These are phyloP conservation scores for Sphaeridia pumilis DNA, from an alignment of 2,888 invertebrate genomes.

Conservation along the genomic window DNA sequence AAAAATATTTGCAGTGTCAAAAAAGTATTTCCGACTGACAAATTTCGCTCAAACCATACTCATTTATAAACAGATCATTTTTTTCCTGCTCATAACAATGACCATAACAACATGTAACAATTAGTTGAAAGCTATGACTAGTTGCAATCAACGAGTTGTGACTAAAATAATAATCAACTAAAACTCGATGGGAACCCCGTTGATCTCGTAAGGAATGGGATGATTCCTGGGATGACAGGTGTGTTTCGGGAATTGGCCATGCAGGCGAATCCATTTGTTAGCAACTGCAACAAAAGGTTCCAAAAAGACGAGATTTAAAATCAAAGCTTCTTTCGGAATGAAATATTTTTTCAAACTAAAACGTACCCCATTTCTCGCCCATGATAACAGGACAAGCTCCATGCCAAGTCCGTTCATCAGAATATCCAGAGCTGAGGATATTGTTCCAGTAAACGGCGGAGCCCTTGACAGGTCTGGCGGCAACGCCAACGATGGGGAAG, in stretches of 20 bases:
- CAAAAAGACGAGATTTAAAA: too few species aligned
- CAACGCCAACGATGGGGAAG: conserved; percentile 8
- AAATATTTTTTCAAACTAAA: too few species aligned
- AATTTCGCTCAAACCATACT: too few species aligned
- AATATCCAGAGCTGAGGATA: conserved; percentile 39
- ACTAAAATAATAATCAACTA: too few species aligned
- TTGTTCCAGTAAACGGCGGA: conserved; percentile 42
- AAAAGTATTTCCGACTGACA: not conserved
- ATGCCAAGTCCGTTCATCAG: conserved; percentile 40
- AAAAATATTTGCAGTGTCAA: too few species aligned
- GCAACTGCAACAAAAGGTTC: too few species aligned
- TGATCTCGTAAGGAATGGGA: not conserved
- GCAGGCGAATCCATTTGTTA: conserved; percentile 15
- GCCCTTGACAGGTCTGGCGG: conserved; percentile 35
- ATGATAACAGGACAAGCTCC: conserved; percentile 33
- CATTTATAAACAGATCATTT: too few species aligned
- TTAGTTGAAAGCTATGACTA: not conserved
- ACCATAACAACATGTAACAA: not conserved
- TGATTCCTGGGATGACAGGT: not conserved
- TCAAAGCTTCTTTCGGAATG: not conserved
- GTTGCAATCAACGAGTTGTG: too few species aligned
- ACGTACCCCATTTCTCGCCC: conserved; percentile 41
- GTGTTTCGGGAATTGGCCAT: conserved; percentile 5
- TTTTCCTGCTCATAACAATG: too few species aligned
- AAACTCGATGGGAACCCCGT: not conserved